Evolutionary conservation across 1,140 invertebrate genomes (phyloP), one percentile per base, ranked within the genome.

Genomic region (Hyposmocoma kahamanoa): DNA sequence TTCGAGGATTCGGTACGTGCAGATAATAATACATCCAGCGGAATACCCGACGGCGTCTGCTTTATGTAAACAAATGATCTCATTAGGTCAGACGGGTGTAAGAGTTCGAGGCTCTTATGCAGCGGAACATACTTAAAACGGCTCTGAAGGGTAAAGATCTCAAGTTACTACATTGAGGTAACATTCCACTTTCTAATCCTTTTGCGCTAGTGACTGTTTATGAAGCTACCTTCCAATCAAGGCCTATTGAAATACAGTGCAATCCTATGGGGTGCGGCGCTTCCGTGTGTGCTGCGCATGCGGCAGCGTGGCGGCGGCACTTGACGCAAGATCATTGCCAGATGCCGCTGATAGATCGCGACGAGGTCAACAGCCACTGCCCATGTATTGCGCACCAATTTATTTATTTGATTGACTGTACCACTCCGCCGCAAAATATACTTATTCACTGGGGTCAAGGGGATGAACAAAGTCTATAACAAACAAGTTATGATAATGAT

Each of bases 301-400:
- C 56, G 52, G 21, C 22, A n/a, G 34, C 39, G 61, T 34, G 28
- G 28, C 46, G 32, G 55, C 56, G 58, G 68, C 68, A 66, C 63
- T 67, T 75, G 68, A 52, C 39, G 67, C 62, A 71, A 72, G 78
- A 81, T 79, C 69, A 80, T 78, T 77, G 77, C 77, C 80, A 84
- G 77, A 81, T 80, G 80, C 74, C 68, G 67, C 56, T 59, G 62
- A 79, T 82, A 76, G 72, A 76, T 71, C 66, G 70, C 67, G 72
- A 73, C 76, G 77, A 77, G 77, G 77, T 84, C 80, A 81, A 81
- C 74, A 81, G 74, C 76, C 75, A 79, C 57, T 76, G 78, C 67
- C 70, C 74, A 76, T 80, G 69, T 78, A 79, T 77, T 76, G 69
- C 71, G 65, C 65, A 78, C 68, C 69, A 67, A 75, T 71, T 71